Base-by-base conservation (phyloP, 2,113 vertebrate species). In the Trogon melanurus region DNA sequence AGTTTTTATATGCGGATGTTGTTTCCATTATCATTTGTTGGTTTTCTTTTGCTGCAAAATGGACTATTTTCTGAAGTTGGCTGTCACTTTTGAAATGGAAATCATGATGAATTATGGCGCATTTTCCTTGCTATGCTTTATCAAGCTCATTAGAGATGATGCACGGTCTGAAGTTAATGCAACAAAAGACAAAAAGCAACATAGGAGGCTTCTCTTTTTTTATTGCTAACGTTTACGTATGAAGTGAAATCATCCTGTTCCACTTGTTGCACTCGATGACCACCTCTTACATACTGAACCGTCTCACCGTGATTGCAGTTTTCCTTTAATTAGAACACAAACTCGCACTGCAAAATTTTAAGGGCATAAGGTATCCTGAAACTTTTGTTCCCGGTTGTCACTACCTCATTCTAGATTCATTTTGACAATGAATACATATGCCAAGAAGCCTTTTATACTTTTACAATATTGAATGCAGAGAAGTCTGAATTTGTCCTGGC, bases 101-200 rank as follows among this genome's bases (percentile, higher is more conserved):
- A 96, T 94, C 89, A 88, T 98, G 97, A 98, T 97, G 95, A 97
- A 98, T 97, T 96, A 95, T 93, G 85, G 72, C 88, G 90, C 88
- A 97, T 98, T 98, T 97, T 96, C 96, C 80, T 97, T 96, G 93
- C 94, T 89, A 78, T 95, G 97, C 95, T 97, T 97, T 98, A 98
- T 97, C 97, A 97, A 97, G 89, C 98, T 98, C 97, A 96, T 98
- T 98, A 98, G 95, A 97, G 88, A 97, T 97, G 97, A 98, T 98
- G 89, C 96, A 97, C 97, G 96, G 94, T 94, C 82, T 97, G 87
- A 97, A 97, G 97, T 96, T 97, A 95, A 95, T 5, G 4, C 88
- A 97, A 96, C 75, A 92, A 93, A 91, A 96, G 74, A 93, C 79
- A 60, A 95, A 92, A 89, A 85, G 62, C 72, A 81, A 82, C 36